Conservation (phyloP, 2,113 vertebrate genomes). For the Pterophyllum scalare region DNA sequence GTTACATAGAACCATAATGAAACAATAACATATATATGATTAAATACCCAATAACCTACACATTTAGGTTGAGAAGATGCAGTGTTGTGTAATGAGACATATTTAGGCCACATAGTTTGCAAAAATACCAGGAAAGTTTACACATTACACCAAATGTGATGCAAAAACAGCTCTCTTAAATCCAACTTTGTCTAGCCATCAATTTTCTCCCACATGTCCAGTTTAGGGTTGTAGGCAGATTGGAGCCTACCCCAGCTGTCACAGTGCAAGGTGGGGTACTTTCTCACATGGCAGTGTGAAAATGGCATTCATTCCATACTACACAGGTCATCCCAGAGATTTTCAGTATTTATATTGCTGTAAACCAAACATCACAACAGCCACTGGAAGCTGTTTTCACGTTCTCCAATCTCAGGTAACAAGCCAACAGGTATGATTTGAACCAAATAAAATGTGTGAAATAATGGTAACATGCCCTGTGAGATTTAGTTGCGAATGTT, state of each 20-base stretch:
- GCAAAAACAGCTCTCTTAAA: not conserved
- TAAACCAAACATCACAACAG: slow-evolving; percentile 9
- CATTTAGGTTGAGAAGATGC: not conserved
- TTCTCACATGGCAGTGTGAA: not conserved
- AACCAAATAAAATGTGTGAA: slow-evolving; percentile 75
- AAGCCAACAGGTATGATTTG: slow-evolving; percentile 30
- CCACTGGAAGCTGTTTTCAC: slow-evolving; percentile 24
- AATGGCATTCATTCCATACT: not conserved
- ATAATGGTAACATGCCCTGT: slow-evolving; percentile 85
- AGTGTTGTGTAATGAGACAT: not conserved
- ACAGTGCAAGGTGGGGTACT: not conserved
- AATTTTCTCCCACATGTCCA: not conserved
- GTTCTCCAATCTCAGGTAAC: slow-evolving; percentile 14
- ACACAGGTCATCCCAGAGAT: not conserved
- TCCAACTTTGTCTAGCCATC: not conserved
- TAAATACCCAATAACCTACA: not conserved
- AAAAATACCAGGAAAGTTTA: not conserved
- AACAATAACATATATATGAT: not conserved
- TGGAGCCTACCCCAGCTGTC: not conserved
- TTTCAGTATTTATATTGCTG: slow-evolving; percentile 6
- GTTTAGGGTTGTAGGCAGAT: not conserved
- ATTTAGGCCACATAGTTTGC: not conserved
- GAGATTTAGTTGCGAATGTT: slow-evolving; percentile 64
- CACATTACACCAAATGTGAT: not conserved
- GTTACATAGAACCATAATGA: not conserved